These are phyloP conservation scores for Aurelia sp. DNA, from an alignment of 30 jellyfish, hydroid and myxozoan genomes.

Conservation along the genomic window DNA sequence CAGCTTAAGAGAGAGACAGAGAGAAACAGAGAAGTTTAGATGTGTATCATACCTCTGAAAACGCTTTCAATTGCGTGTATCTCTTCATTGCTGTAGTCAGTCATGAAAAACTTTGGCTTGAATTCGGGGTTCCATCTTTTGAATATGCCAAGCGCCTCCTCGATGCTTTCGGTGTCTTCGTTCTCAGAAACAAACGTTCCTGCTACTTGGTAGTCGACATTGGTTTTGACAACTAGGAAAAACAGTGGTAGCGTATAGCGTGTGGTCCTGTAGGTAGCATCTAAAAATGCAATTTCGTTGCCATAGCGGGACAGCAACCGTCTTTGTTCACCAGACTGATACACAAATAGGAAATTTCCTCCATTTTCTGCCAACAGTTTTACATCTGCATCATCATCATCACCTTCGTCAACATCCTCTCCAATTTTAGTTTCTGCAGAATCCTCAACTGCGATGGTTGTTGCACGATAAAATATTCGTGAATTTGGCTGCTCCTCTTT, in stretches of 20 bases:
- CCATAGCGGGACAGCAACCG: slow-evolving; percentile 78
- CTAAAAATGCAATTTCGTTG: slow-evolving; percentile 54
- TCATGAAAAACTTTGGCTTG: slow-evolving; percentile 54
- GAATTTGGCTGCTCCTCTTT: neutral
- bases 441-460: neutral
- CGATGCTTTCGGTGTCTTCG: slow-evolving; percentile 53
- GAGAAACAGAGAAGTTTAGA: too few relatives aligned
- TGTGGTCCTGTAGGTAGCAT: slow-evolving; percentile 77
- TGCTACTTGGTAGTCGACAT: slow-evolving; percentile 87
- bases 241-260: slow-evolving; percentile 77
- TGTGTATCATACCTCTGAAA: slow-evolving; percentile 55
- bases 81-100: slow-evolving; percentile 72
- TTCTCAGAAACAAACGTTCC: slow-evolving; percentile 71
- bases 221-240: slow-evolving; percentile 81
- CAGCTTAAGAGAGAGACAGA: too few relatives aligned
- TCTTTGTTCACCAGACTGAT: slow-evolving; percentile 76
- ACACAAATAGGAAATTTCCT: slow-evolving; percentile 60
- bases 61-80: slow-evolving; percentile 58
- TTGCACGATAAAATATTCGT: neutral
- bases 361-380: neutral
- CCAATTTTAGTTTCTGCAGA: neutral
- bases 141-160: slow-evolving; percentile 62
- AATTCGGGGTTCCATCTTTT: slow-evolving; percentile 82
- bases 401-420: slow-evolving; percentile 6
- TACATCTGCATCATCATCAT: neutral